These are phyloP conservation scores for Drosophila infuscata DNA, from an alignment of 2,888 invertebrate genomes.

Conservation along the genomic window DNA sequence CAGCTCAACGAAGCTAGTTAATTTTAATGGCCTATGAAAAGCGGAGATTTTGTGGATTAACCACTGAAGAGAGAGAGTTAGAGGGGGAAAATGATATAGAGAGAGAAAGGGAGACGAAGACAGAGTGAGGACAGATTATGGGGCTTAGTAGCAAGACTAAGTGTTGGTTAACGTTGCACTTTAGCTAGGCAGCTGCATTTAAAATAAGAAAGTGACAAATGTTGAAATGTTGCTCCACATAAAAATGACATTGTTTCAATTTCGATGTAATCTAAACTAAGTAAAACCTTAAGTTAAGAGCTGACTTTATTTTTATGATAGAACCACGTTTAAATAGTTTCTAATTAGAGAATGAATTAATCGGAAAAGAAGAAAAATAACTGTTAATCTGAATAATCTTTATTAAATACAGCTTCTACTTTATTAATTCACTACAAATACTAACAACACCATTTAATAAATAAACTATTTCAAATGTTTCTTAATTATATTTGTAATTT, in stretches of 20 bases:
- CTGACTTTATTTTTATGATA: not conserved
- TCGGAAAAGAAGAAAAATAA: not conserved
- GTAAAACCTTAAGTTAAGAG: not conserved
- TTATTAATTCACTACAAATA: too few species aligned
- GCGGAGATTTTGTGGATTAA: constrained; percentile 73
- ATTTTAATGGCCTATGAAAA: constrained; percentile 78
- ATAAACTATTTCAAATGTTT: too few species aligned
- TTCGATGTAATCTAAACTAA: not conserved
- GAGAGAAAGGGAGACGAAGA: not conserved
- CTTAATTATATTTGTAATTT: too few species aligned
- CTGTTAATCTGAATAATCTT: not conserved
- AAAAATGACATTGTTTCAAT: not conserved
- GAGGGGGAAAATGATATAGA: not conserved
- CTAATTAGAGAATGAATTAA: too few species aligned
- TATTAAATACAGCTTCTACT: too few species aligned
- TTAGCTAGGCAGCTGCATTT: not conserved
- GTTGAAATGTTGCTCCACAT: not conserved
- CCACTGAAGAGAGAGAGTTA: constrained; percentile 25
- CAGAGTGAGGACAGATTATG: not conserved
- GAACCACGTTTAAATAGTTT: not conserved
- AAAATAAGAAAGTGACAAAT: not conserved
- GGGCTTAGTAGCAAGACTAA: constrained; percentile 11
- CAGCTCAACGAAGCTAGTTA: constrained; percentile 60
- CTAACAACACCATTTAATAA: too few species aligned
- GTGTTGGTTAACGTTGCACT: constrained; percentile 17